phyloP scores from a whole-genome alignment of 2,113 vertebrate genomes.

The Poeciliopsis turrubarensis region DNA sequence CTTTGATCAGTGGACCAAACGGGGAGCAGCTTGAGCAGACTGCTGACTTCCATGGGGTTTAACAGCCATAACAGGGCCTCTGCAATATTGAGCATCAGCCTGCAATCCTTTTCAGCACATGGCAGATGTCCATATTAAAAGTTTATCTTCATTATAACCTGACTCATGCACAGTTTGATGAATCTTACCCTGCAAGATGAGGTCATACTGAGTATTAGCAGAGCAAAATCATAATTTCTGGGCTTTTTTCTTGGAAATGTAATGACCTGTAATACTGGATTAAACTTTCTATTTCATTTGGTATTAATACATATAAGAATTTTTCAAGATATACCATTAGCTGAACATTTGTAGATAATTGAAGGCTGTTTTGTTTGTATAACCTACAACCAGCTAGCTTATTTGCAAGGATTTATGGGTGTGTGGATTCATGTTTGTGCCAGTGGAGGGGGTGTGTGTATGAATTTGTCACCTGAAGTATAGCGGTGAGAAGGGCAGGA shows the following conservation, averaged over 20 bases:
- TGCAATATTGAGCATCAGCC: conserved; percentile 58
- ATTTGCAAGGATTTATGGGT: too few relatives aligned
- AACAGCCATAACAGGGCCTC: conserved; percentile 44
- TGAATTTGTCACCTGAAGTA: too few relatives aligned
- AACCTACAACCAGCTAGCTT: too few relatives aligned
- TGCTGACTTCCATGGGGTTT: conserved; percentile 50
- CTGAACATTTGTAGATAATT: too few relatives aligned
- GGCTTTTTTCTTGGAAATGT: not conserved
- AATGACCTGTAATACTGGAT: not conserved
- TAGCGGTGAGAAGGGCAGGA: too few relatives aligned
- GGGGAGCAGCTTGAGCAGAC: conserved; percentile 53
- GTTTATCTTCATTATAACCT: conserved; percentile 56
- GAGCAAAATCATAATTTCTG: not conserved
- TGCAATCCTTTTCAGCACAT: conserved; percentile 52
- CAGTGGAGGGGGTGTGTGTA: too few relatives aligned
- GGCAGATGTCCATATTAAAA: conserved; percentile 34
- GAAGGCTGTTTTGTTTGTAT: too few relatives aligned
- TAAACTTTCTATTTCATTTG: not conserved
- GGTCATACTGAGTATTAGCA: not conserved
- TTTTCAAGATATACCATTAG: too few relatives aligned
- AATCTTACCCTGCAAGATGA: conserved; percentile 28
- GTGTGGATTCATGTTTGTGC: too few relatives aligned
- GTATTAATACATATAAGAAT: not conserved
- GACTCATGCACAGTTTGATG: conserved; percentile 34
- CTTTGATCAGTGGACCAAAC: conserved; percentile 71